Evolutionary conservation across 1,140 invertebrate genomes (phyloP).

Genomic region (Meloidogyne hapla): DNA sequence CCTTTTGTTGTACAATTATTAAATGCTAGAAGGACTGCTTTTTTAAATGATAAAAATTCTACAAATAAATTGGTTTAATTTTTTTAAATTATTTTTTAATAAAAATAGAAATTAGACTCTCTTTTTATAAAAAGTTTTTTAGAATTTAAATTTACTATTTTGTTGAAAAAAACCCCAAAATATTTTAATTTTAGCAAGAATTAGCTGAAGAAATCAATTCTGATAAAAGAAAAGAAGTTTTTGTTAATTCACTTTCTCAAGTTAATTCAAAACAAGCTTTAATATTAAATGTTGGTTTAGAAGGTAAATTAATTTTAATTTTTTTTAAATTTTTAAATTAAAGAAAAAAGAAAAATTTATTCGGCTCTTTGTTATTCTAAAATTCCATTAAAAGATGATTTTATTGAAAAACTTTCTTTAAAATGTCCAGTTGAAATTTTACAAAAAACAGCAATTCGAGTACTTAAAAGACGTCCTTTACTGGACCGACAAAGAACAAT

Average conservation of each 20-base stretch:
- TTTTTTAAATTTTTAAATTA: conserved; percentile 19
- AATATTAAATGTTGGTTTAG: conserved; percentile 50
- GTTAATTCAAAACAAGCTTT: conserved; percentile 48
- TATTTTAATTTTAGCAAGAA: background rate
- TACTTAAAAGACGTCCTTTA: conserved; percentile 58
- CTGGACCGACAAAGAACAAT: conserved; percentile 56
- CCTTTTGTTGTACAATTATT: conserved; percentile 58
- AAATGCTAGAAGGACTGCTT: conserved; percentile 34
- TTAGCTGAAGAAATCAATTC: conserved; percentile 18
- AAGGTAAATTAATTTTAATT: conserved; percentile 28
- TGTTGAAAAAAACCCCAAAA: too few species aligned
- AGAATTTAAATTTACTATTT: background rate
- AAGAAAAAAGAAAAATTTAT: conserved; percentile 61
- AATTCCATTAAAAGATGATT: conserved; percentile 31
- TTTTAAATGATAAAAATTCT: background rate
- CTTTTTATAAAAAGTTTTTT: too few species aligned
- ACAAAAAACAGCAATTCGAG: conserved; percentile 59
- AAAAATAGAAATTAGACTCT: too few species aligned
- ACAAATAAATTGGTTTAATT: background rate
- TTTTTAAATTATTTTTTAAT: too few species aligned
- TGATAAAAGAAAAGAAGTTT: conserved; percentile 41
- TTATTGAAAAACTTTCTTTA: conserved; percentile 36
- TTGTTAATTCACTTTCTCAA: conserved; percentile 39
- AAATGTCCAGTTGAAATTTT: conserved; percentile 51
- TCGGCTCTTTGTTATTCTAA: conserved; percentile 59